Percentiles rank a stretch among this genome's conserved stretches.
phyloP scores from a whole-genome alignment of 1,140 invertebrate genomes.

The Apolygus lucorum region DNA sequence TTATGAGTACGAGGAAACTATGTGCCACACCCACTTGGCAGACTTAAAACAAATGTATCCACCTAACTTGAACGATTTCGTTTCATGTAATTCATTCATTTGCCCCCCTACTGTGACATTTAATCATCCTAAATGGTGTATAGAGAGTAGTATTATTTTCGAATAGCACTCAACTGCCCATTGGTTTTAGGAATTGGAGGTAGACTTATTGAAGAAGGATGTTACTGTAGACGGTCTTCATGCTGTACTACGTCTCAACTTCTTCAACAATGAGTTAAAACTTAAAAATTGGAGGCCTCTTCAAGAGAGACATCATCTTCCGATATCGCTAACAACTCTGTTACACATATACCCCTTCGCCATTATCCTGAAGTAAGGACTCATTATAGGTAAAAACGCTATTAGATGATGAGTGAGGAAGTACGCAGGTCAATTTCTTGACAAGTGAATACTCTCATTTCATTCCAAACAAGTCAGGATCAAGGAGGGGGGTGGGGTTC shows the following conservation, averaged over 20 bases:
- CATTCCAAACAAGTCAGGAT: background rate
- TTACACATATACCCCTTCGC: constrained; percentile 98
- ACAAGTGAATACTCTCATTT: background rate
- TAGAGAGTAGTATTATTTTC: too few relatives aligned
- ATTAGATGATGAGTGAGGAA: too few relatives aligned
- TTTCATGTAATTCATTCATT: too few relatives aligned
- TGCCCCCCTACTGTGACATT: too few relatives aligned
- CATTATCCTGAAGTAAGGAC: constrained; percentile 78
- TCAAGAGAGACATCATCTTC: constrained; percentile 73
- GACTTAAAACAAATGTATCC: background rate
- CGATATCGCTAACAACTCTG: constrained; percentile 76
- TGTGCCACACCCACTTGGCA: background rate
- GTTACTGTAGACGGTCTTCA: constrained; percentile 82
- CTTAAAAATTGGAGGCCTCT: constrained; percentile 70
- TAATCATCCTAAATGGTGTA: too few relatives aligned
- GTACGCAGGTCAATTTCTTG: too few relatives aligned
- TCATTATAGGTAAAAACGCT: too few relatives aligned
- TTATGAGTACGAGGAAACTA: background rate
- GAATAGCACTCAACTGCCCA: background rate
- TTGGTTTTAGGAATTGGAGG: constrained; percentile 72
- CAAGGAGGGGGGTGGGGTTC: background rate
- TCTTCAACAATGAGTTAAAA: constrained; percentile 85
- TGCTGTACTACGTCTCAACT: constrained; percentile 85
- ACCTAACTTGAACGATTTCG: too few relatives aligned
- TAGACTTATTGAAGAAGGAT: constrained; percentile 79